Base-by-base conservation (phyloP, 2,113 vertebrate genomes). In the Reinhardtius hippoglossoides region DNA sequence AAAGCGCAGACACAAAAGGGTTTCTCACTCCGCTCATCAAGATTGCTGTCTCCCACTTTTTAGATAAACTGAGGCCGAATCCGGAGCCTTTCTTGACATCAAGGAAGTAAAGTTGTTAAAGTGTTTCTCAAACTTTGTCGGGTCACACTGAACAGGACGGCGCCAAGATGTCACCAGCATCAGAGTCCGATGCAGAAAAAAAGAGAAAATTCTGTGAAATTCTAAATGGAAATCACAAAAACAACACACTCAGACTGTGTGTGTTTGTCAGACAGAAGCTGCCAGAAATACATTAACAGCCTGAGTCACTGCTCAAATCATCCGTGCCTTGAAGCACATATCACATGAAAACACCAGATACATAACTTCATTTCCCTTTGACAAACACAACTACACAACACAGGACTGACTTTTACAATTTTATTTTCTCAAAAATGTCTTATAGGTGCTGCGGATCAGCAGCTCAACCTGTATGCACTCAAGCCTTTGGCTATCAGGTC, bases 281-380 rank as follows among this genome's bases (percentile, higher is more conserved):
- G 4, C 27, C 50, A 61, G 42, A 67, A 76, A 67, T 52, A 59
- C 54, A 61, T 40, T n/a, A 65, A 63, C n/a, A 9, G 66, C 24
- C 37, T 70, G 65, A 76, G 46, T 81, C 74, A 35, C 46, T 31
- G 23, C 3, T 15, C 66, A 68, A 54, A 26, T 61, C 59, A 50
- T 71, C 67, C 44, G 52, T 16, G 44, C 44, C 16, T 48, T 16
- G 44, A 48, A 48, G 13, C 44, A 18, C 44, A 48, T 18, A 15
- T 48, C 4, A 18, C 44, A 48, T 48, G 44, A 48, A 48, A 54
- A 9, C 78, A 74, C 50, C 48, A 20, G 26, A 74, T 68, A 18
- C 6, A 20, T n/a, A 24, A 71, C 27, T 42, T 40, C 14, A 46
- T 14, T 46, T 9, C 35, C 0, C 42, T 44, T 44, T 44, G 42